Conservation (phyloP, 92 coral and sea anemone species). For the Umimayanthus chanpuru region DNA sequence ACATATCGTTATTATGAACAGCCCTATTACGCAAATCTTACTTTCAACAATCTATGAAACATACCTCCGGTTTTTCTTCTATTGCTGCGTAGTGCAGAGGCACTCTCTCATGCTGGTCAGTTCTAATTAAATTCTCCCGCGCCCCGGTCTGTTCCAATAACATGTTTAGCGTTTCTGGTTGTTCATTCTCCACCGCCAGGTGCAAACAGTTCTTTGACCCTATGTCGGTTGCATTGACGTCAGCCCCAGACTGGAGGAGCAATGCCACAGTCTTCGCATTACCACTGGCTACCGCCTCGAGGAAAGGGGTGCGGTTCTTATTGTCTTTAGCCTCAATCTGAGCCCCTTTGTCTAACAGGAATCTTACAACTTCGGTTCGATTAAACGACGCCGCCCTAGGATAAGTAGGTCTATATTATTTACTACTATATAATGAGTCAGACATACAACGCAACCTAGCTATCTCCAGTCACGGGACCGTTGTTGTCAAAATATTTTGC, state of each 20-base stretch:
- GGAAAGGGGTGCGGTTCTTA: constrained; percentile 61
- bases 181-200: constrained; percentile 66
- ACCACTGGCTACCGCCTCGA: constrained; percentile 67
- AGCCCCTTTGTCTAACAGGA: constrained; percentile 67
- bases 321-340: constrained; percentile 58
- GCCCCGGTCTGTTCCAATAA: constrained; percentile 47
- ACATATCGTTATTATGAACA: neutral
- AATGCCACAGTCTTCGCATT: constrained; percentile 36
- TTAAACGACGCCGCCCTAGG: constrained; percentile 47
- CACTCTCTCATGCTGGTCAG: constrained; percentile 67
- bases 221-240: constrained; percentile 53
- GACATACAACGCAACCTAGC: neutral
- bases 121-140: constrained; percentile 35
- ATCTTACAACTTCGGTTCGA: constrained; percentile 41
- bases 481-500: too few species aligned
- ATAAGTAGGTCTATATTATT: too few species aligned
- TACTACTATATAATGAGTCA: too few species aligned
- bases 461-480: too few species aligned
- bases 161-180: constrained; percentile 48
- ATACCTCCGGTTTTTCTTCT: constrained; percentile 56
- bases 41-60: neutral
- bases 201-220: constrained; percentile 63
- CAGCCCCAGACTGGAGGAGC: constrained; percentile 57
- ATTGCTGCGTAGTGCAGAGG: constrained; percentile 75
- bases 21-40: neutral